Conservation (phyloP, 2,113 vertebrate species). For the Pitta sordida region DNA sequence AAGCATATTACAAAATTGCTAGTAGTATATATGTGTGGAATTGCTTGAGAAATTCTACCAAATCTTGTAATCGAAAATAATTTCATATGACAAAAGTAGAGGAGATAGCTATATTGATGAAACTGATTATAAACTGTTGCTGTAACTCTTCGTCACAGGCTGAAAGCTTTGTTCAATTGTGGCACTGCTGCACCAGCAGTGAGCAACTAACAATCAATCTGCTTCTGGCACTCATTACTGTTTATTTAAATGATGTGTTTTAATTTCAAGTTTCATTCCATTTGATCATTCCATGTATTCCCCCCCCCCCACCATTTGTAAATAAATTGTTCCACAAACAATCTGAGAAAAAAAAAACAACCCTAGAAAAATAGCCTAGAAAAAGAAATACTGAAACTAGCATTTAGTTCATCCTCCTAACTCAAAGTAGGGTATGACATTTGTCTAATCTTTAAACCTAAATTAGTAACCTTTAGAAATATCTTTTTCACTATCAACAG, state of each 20-base stretch:
- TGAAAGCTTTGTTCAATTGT: constrained; percentile 15
- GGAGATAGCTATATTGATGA: neutral
- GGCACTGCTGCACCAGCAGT: neutral
- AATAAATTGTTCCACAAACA: neutral
- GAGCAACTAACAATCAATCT: constrained; percentile 12
- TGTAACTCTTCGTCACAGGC: neutral
- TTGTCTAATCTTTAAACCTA: neutral
- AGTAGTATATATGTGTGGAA: neutral
- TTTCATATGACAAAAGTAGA: neutral
- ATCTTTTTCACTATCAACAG: neutral
- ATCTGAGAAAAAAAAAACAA: too few species aligned
- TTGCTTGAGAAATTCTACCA: neutral
- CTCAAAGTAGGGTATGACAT: neutral
- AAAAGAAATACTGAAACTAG: neutral
- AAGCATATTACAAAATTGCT: neutral
- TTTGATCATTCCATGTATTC: neutral
- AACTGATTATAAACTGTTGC: neutral
- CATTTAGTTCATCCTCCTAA: neutral
- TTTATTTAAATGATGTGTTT: neutral
- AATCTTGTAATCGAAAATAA: neutral
- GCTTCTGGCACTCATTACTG: neutral
- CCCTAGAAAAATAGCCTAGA: neutral
- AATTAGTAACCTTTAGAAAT: neutral
- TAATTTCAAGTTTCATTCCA: neutral
- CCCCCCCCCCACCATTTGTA: neutral